phyloP scores from a whole-genome alignment of 2,888 invertebrate genomes.

The Notocelia uddmanniana region DNA sequence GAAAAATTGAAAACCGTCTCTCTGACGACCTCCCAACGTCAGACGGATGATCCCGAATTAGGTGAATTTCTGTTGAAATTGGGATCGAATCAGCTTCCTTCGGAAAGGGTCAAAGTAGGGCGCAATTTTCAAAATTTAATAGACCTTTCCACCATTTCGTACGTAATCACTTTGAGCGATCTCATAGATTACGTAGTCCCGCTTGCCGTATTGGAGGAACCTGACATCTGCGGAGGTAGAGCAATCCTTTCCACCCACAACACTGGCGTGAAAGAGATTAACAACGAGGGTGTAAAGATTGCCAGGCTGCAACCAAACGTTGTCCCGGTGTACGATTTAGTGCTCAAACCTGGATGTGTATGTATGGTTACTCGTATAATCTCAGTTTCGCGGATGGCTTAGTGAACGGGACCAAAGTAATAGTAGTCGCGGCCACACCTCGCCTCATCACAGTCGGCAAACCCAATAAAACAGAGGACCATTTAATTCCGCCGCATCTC shows the following conservation, averaged over 20 bases:
- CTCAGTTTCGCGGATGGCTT: conserved; percentile 45
- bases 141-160: neutral
- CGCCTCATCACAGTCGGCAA: conserved; percentile 41
- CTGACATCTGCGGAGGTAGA: conserved; percentile 12
- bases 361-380: conserved; percentile 45
- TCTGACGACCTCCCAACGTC: conserved; percentile 12
- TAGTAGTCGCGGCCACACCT: conserved; percentile 35
- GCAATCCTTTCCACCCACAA: conserved; percentile 14
- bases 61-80: neutral
- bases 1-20: conserved; percentile 2
- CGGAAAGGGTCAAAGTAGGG: neutral
- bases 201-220: neutral
- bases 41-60: conserved; percentile 17
- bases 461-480: too few relatives aligned
- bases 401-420: conserved; percentile 46
- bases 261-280: conserved; percentile 15
- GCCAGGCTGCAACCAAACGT: conserved; percentile 2
- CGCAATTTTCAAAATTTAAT: conserved; percentile 12
- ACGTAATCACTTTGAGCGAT: neutral
- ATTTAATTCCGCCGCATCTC: too few relatives aligned
- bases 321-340: conserved; percentile 13
- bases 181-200: conserved; percentile 13
- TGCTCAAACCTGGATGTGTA: conserved; percentile 35
- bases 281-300: neutral
- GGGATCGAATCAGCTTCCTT: conserved; percentile 7